phyloP scores from a whole-genome alignment of 2,888 invertebrate genomes.

The Teinopalpus imperialis region DNA sequence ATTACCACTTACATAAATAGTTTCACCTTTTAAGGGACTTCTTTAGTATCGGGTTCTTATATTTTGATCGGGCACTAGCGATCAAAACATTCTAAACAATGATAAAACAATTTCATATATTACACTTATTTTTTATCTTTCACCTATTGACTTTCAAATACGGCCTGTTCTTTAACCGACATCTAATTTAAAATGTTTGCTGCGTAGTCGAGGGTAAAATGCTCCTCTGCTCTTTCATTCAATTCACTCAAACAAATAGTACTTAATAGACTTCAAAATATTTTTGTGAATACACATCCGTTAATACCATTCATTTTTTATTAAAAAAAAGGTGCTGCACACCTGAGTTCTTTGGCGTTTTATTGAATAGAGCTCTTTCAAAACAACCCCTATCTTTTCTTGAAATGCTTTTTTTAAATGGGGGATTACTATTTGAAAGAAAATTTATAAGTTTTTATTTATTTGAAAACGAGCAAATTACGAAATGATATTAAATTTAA shows the following conservation, averaged over 20 bases:
- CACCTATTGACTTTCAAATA: too few species aligned
- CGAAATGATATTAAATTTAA: not conserved
- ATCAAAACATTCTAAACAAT: too few species aligned
- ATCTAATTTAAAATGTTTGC: slow-evolving; percentile 12
- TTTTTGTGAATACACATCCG: slow-evolving; percentile 44
- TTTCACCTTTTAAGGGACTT: too few species aligned
- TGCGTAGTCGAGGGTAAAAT: slow-evolving; percentile 10
- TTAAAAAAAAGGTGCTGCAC: slow-evolving; percentile 41
- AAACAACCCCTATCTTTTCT: slow-evolving; percentile 54
- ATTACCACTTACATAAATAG: too few species aligned
- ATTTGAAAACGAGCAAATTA: slow-evolving; percentile 2
- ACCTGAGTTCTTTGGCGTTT: slow-evolving; percentile 52
- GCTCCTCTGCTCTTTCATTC: slow-evolving; percentile 14
- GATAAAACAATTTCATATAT: too few species aligned
- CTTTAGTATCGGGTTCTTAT: too few species aligned
- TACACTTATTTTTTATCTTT: too few species aligned
- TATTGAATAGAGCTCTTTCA: slow-evolving; percentile 58
- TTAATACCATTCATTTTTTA: slow-evolving; percentile 49
- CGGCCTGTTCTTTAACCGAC: not conserved
- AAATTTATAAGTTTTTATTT: slow-evolving; percentile 41
- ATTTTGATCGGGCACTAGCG: too few species aligned
- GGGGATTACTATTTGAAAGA: slow-evolving; percentile 38
- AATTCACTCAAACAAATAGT: slow-evolving; percentile 40
- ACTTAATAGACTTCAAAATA: slow-evolving; percentile 40
- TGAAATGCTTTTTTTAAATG: slow-evolving; percentile 54